Evolutionary conservation across 2,888 invertebrate species (phyloP), one percentile per base, ranked within the genome.

Genomic region (Euphydryas editha): DNA sequence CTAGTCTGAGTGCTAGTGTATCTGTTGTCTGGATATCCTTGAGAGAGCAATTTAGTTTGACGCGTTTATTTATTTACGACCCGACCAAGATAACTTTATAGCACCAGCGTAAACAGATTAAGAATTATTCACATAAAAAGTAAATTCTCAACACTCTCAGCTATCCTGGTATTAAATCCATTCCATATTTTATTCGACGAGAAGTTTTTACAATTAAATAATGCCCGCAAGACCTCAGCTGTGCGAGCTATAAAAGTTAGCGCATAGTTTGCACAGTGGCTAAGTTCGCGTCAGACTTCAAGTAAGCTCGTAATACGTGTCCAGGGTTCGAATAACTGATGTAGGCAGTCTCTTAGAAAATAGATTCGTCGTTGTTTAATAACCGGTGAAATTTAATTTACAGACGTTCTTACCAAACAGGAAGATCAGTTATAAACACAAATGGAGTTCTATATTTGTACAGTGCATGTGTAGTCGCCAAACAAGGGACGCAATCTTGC

Each of bases 331-430:
- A 59, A 59, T 21, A 59, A 59, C 46, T 46, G 46, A 46, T 42
- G 56, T 37, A 56, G 56, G 59, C 59, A 59, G 24, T 44, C 59
- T 59, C 44, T 59, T 24, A 17, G 44, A 46, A 59, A 59, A 59
- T 59, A 46, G 59, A 44, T 46, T 46, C 10, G 20, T 24, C 17
- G 15, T 46, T 59, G 59, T 59, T 59, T 24, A 59, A 59, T 59
- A 59, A 46, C n/a, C 30, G 20, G 46, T 30, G 44, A 30, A 46
- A 59, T 59, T 59, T 59, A 42, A 24, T 59, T 59, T 46, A 46
- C 11, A 46, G 56, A 36, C n/a, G 36, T 39, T 39, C 2, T 57
- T 57, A 21, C 57, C 8, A 57, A 24, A 21, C 21, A 49, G 21
- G 51, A 30, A 18, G 51, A 51, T 20, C 10, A 7, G 46, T 18